These are phyloP conservation scores for Mormyrus iriodes DNA, from an alignment of 2,113 vertebrate genomes.

Conservation along the genomic window DNA sequence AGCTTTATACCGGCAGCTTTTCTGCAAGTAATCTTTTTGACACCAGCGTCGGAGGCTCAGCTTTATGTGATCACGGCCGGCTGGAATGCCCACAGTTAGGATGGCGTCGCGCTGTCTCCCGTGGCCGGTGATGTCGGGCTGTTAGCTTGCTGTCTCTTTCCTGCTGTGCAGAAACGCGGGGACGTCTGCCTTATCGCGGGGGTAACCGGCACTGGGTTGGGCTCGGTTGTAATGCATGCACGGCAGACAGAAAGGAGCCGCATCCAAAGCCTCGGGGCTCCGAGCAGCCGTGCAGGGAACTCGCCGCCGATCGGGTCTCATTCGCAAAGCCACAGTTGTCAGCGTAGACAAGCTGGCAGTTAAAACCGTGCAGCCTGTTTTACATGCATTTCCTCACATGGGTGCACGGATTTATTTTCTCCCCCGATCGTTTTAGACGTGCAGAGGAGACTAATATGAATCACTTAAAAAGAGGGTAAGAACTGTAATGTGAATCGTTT, in stretches of 20 bases:
- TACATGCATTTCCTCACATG: neutral
- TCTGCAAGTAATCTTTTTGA: neutral
- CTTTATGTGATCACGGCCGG: neutral
- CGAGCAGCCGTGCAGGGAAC: neutral
- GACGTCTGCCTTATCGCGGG: neutral
- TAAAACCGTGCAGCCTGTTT: neutral
- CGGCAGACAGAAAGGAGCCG: neutral
- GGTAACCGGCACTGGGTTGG: neutral
- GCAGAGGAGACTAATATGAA: neutral
- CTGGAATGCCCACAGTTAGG: neutral
- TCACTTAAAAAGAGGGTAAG: neutral
- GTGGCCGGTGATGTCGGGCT: neutral
- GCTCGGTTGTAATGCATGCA: neutral
- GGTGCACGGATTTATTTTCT: neutral
- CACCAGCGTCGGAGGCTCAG: neutral
- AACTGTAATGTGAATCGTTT: neutral
- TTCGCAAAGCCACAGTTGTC: slow-evolving; percentile 3
- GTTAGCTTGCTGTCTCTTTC: neutral
- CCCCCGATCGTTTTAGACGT: neutral
- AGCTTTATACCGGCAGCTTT: neutral
- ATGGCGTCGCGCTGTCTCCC: neutral
- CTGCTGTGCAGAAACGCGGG: neutral
- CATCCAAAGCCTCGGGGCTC: neutral
- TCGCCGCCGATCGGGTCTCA: neutral
- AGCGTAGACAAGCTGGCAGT: neutral